Base-by-base conservation (phyloP, 2,888 invertebrate species). In the Antheraea yamamai region DNA sequence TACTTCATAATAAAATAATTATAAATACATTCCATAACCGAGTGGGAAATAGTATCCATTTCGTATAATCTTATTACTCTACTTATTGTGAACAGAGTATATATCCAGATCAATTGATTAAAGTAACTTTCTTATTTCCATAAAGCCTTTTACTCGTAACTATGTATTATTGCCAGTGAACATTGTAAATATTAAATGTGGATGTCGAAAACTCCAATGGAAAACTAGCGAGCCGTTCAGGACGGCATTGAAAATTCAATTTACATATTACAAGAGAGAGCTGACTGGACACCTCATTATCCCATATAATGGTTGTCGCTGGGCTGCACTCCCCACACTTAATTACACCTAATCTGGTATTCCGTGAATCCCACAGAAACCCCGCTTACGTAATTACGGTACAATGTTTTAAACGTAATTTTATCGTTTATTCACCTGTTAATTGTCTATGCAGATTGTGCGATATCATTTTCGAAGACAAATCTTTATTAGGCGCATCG, bases 281-380 rank as follows among this genome's bases (percentile, higher is more conserved):
- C 90, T 89, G 92, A 90, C 90, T 92, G 92, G 92, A 90, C 93
- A 91, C 90, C 92, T 92, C 92, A 92, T 93, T 93, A 92, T 91
- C 92, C 92, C 91, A 89, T 90, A 90, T 93, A 92, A 93, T 90
- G 89, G 89, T 85, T 85, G 86, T 84, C 87, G 82, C 85, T 81
- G 87, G 88, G 88, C 84, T 89, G 90, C 90, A 91, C 89, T 91
- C 89, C 91, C 90, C 85, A 90, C 90, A 90, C 91, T 92, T 92
- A 92, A 93, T 93, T 92, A 92, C 91, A 90, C 88, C 89, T 92
- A 92, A 93, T 93, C 92, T 91, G 89, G 90, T 87, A 89, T 92
- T 92, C 91, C 84, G 88, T 88, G 90, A 91, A 89, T 91, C 90
- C 89, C 88, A 89, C 90, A 88, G 89, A 89, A 91, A 89, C 88